Percentiles rank a stretch among this genome's conserved stretches.
Conservation (phyloP, 2,888 invertebrate genomes). For the Boloria selene region DNA sequence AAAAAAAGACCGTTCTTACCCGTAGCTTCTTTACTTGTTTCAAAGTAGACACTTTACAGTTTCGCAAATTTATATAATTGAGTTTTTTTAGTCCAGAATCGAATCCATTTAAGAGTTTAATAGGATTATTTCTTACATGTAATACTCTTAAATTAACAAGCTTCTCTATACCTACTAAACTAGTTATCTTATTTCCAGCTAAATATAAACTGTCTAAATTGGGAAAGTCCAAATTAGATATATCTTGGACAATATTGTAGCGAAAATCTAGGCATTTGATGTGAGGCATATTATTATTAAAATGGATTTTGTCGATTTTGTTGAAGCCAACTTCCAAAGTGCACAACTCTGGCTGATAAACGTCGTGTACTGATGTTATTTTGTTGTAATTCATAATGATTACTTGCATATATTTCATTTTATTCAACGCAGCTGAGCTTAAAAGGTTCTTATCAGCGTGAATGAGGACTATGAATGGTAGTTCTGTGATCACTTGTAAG, state of each 20-base stretch:
- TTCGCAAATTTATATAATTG: slow-evolving; percentile 81
- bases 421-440: slow-evolving; percentile 70
- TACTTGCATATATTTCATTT: slow-evolving; percentile 83
- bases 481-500: slow-evolving; percentile 71
- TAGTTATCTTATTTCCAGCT: slow-evolving; percentile 87
- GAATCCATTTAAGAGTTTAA: slow-evolving; percentile 80
- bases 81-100: slow-evolving; percentile 64
- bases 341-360: slow-evolving; percentile 79
- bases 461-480: slow-evolving; percentile 81
- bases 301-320: slow-evolving; percentile 58
- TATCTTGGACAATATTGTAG: slow-evolving; percentile 73
- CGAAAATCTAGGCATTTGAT: slow-evolving; percentile 81
- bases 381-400: slow-evolving; percentile 80
- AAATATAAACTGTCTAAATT: slow-evolving; percentile 88
- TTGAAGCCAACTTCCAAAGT: slow-evolving; percentile 82
- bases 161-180: slow-evolving; percentile 82
- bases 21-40: slow-evolving; percentile 80
- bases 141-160: slow-evolving; percentile 85
- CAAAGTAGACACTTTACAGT: slow-evolving; percentile 76
- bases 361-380: slow-evolving; percentile 74
- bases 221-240: slow-evolving; percentile 71
- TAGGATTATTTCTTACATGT: slow-evolving; percentile 87
- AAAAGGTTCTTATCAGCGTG: slow-evolving; percentile 82
- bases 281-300: slow-evolving; percentile 57
- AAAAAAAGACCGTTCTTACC: slow-evolving; percentile 50